Percentiles rank a stretch among this genome's conserved stretches.
Conservation (phyloP, 92 coral and sea anemone genomes). For the Pocillopora grandis region DNA sequence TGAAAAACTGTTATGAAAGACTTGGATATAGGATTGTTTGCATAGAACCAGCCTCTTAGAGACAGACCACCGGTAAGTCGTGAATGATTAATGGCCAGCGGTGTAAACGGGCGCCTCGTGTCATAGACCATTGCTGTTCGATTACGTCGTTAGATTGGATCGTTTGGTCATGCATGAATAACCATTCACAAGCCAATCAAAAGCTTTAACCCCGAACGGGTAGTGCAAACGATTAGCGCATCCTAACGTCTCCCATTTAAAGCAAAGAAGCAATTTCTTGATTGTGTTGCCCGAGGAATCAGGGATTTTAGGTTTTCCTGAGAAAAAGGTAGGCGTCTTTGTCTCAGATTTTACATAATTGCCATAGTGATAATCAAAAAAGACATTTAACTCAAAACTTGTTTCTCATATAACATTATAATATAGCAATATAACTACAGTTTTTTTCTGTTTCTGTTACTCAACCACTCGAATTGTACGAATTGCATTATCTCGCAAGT, state of each 20-base stretch:
- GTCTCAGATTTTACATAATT: not conserved
- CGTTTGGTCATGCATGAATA: constrained; percentile 26
- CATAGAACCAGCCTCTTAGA: constrained; percentile 18
- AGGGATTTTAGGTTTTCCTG: constrained; percentile 51
- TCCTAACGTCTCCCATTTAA: constrained; percentile 46
- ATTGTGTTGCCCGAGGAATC: constrained; percentile 48
- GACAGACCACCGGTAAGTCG: constrained; percentile 37
- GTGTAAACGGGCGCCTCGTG: constrained; percentile 19
- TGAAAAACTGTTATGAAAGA: constrained; percentile 76
- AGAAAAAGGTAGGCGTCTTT: constrained; percentile 35
- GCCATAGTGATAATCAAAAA: not conserved
- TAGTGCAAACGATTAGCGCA: constrained; percentile 45
- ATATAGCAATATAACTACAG: not conserved
- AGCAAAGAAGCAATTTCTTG: constrained; percentile 49
- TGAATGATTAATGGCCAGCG: constrained; percentile 35
- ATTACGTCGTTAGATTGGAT: constrained; percentile 34
- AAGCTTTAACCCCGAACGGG: constrained; percentile 12
- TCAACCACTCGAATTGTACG: not conserved
- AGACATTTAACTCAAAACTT: not conserved
- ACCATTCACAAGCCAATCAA: constrained; percentile 29
- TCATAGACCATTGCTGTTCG: constrained; percentile 15
- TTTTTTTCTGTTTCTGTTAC: not conserved
- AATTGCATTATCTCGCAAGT: not conserved
- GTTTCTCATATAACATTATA: no score
- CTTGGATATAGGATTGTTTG: constrained; percentile 55